Evolutionary conservation across 2,113 vertebrate species (phyloP).

Genomic region (Siniperca chuatsi): DNA sequence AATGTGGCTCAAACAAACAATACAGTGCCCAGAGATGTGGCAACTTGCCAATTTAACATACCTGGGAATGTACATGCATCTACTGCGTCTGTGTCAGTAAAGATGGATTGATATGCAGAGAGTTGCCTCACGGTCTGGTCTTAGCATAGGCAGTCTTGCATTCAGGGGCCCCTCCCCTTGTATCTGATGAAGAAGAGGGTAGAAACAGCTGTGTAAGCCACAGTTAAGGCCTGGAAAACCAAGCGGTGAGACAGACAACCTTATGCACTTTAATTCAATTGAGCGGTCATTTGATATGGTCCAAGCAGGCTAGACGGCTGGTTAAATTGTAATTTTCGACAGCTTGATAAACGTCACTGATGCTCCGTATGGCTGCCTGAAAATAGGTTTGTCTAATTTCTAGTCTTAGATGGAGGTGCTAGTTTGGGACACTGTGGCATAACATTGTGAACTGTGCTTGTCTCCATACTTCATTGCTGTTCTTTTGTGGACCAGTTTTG

Average conservation of each 20-base stretch:
- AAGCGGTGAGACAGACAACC: slow-evolving; percentile 60
- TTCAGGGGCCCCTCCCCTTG: slow-evolving; percentile 44
- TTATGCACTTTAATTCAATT: slow-evolving; percentile 69
- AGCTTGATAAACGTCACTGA: slow-evolving; percentile 59
- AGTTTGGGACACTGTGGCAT: slow-evolving; percentile 14
- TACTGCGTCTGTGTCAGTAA: slow-evolving; percentile 17
- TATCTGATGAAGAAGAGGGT: slow-evolving; percentile 69
- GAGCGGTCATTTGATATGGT: slow-evolving; percentile 68
- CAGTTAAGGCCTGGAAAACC: slow-evolving; percentile 67
- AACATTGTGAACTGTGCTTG: neutral
- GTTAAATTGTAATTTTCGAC: slow-evolving; percentile 67
- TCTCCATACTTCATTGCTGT: neutral
- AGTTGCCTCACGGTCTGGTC: slow-evolving; percentile 32
- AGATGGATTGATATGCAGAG: slow-evolving; percentile 47
- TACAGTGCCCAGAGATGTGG: neutral
- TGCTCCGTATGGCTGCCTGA: slow-evolving; percentile 27
- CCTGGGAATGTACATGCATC: slow-evolving; percentile 24
- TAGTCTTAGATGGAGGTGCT: slow-evolving; percentile 9
- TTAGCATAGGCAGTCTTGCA: slow-evolving; percentile 17
- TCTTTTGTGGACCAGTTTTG: neutral
- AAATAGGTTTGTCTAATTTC: slow-evolving; percentile 59
- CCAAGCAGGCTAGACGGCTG: slow-evolving; percentile 54
- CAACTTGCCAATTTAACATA: slow-evolving; percentile 31
- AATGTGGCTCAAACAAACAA: slow-evolving; percentile 31
- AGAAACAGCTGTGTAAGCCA: slow-evolving; percentile 78